Percentiles rank a stretch among this genome's conserved stretches.
phyloP scores from a whole-genome alignment of 2,113 vertebrate species.

The Paralichthys olivaceus region DNA sequence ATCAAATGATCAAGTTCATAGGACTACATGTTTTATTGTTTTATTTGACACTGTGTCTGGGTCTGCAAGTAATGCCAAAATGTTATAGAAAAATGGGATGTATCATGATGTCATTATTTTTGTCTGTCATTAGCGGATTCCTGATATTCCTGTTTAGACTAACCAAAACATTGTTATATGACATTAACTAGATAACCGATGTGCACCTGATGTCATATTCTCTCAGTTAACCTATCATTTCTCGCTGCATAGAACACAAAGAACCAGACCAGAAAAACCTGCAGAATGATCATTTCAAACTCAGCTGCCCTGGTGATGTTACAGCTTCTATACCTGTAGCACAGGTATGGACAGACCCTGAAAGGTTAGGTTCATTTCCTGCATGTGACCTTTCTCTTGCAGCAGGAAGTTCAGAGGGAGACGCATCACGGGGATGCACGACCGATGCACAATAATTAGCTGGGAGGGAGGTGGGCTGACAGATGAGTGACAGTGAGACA shows the following conservation, averaged over 20 bases:
- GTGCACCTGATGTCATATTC: neutral
- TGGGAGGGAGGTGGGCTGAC: slow-evolving; percentile 4
- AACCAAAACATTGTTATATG: neutral
- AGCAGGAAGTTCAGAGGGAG: slow-evolving; percentile 35
- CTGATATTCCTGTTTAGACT: neutral
- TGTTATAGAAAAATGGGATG: neutral
- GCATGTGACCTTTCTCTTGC: slow-evolving; percentile 62
- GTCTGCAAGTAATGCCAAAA: neutral
- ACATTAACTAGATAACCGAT: neutral
- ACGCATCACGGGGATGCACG: slow-evolving; percentile 21
- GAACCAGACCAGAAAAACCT: too few species aligned
- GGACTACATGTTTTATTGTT: too few species aligned
- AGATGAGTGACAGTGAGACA: slow-evolving; percentile 15
- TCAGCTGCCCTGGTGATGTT: neutral
- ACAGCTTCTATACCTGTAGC: slow-evolving; percentile 1
- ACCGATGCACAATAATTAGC: slow-evolving; percentile 52
- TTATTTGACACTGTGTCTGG: too few species aligned
- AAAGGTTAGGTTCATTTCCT: slow-evolving; percentile 63
- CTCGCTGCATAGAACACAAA: neutral
- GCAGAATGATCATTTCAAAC: neutral
- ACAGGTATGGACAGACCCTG: slow-evolving; percentile 9
- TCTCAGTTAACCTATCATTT: neutral
- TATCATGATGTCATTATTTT: neutral
- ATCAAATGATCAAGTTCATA: too few species aligned
- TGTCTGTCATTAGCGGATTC: neutral